Evolutionary conservation across 1,140 invertebrate genomes (phyloP), one percentile per base, ranked within the genome.

Genomic region (Caerostris darwini): DNA sequence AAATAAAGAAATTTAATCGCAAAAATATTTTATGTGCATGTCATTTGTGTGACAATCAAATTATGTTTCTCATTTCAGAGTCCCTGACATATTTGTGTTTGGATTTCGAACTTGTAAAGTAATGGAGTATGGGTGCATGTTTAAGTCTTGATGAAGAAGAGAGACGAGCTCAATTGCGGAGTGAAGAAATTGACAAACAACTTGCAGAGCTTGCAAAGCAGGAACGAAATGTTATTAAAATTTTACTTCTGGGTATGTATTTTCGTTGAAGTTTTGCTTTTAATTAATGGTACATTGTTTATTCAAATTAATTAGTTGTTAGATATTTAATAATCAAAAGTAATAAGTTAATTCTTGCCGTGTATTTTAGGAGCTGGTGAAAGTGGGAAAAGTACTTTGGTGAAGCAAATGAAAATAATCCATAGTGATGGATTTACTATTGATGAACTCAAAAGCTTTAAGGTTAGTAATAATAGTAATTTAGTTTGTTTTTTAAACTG

Each of bases 381-480:
- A 95, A 97, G 97, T 95, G 97, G 97, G 7, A 97, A 97, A 95
- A 97, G 97, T 95, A 97, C 97, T 57, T 96, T 97, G 95, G 97
- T 97, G 3, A 97, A 97, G 96, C 97, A 97, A 95, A 97, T 97
- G 97, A 97, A 97, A 96, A 98, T 98, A 95, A 98, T 98, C 94
- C 97, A 98, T 95, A 97, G 97, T 94, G 97, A 97, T 95, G 97
- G 97, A 56, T 98, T 97, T 95, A 97, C 97, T 58, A 96, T 96
- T 94, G 97, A 97, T 94, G 97, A 98, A 96, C 96, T 97, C 95
- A 97, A 96, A 95, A 97, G 96, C 89, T 97, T 96, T 94, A 96
- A 95, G 95, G 96, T 96, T 95, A 94, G 7, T 61, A 34, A 61
- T 7, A 67, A n/a, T 5, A 12, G 10, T 4, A 53, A 50, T 53